A percentile compares a stretch with the other conserved stretches of the same genome.
Conservation (phyloP, 2,888 invertebrate genomes). For the Nemoura dubitans region DNA sequence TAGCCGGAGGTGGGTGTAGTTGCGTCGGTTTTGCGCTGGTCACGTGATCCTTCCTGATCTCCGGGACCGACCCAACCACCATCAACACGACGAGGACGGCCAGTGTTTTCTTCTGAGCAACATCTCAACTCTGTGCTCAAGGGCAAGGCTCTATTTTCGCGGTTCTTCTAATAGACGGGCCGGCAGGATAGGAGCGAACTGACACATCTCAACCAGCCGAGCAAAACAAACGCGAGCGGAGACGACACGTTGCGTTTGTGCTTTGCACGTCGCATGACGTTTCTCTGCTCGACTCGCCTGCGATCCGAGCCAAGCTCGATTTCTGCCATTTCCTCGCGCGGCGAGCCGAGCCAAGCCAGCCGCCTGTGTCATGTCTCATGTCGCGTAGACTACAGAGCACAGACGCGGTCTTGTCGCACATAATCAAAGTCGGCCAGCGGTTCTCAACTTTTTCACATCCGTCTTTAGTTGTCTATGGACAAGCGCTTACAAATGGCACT, state of each 20-base stretch:
- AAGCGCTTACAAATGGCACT: too few species aligned
- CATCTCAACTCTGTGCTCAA: slow-evolving; percentile 3
- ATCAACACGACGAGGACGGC: neutral
- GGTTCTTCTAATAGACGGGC: slow-evolving; percentile 20
- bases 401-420: neutral
- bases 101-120: neutral
- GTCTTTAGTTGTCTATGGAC: too few species aligned
- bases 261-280: neutral
- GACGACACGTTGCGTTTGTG: neutral
- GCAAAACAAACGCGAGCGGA: neutral
- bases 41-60: neutral
- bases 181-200: neutral
- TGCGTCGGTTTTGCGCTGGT: neutral
- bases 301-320: neutral
- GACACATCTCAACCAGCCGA: neutral
- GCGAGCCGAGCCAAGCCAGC: neutral
- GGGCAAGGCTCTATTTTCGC: slow-evolving; percentile 36
- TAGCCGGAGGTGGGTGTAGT: neutral
- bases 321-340: neutral
- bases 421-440: neutral
- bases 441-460: too few species aligned
- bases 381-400: neutral
- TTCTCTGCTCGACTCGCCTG: neutral
- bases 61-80: neutral
- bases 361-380: neutral